Percentiles rank a stretch among this genome's conserved stretches.
Conservation (phyloP, 2,113 vertebrate species). For the Caloenas nicobarica region DNA sequence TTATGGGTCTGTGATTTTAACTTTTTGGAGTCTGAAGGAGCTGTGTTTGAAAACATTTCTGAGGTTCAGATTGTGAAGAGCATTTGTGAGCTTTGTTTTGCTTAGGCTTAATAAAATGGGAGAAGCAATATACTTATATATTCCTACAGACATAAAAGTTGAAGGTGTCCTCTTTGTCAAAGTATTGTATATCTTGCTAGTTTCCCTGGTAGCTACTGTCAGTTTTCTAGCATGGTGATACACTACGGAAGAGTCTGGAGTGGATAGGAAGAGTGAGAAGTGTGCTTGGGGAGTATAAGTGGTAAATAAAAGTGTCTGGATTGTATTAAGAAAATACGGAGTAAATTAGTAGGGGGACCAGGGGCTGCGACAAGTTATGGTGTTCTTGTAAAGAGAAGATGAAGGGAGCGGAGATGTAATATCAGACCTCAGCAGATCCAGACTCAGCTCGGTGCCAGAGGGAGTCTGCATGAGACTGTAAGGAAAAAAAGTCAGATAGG, state of each 20-base stretch:
- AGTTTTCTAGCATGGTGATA: neutral
- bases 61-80: neutral
- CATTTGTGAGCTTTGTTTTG: neutral
- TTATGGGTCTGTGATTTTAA: neutral
- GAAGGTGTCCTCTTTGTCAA: neutral
- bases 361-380: neutral
- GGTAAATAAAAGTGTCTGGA: neutral
- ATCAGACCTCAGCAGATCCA: neutral
- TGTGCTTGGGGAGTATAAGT: neutral
- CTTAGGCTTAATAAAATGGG: neutral
- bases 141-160: neutral
- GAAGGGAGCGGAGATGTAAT: neutral
- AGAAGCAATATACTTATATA: neutral
- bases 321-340: neutral
- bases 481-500: neutral
- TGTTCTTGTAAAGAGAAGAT: neutral
- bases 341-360: neutral
- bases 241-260: neutral
- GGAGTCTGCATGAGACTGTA: neutral
- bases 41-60: neutral
- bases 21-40: neutral
- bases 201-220: neutral
- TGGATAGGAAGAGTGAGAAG: neutral
- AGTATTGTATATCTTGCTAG: neutral
- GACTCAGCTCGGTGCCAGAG: neutral